Base-by-base conservation (phyloP, 2,888 invertebrate species). In the Agrypnus murinus region DNA sequence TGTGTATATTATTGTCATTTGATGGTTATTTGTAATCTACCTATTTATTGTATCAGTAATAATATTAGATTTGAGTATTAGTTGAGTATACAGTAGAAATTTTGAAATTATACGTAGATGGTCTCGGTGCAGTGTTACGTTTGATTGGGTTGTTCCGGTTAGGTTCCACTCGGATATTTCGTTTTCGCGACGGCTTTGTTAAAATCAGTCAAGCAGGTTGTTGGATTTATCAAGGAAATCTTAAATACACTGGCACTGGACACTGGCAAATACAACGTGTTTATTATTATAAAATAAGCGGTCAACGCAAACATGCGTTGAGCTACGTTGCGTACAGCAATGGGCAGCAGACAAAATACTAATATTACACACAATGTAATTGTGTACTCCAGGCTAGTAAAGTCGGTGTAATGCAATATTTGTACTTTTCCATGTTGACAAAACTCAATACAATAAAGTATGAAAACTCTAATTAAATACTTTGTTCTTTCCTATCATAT, bases 351-450 rank as follows among this genome's bases (percentile, higher is more conserved):
- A 65, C 65, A 74, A 71, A 74, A 72, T 69, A 72, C 65, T 71
- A 71, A 71, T 73, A 73, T 79, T 80, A 80, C 75, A 83, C 83
- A 83, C 82, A 83, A 83, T 83, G 81, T 82, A 82, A 83, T 85
- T 84, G 84, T 84, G 83, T 83, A 84, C 83, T 84, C 83, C 85
- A 84, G 84, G 84, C 85, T 85, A 85, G 83, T 25, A 25, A 84
- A 83, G 85, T 85, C 84, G 84, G 85, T 88, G 87, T 88, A 87
- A 86, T 87, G 87, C 88, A 88, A 88, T 88, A 88, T 88, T 88
- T 88, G 88, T 88, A 88, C 88, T 88, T 88, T 88, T 88, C 87
- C 88, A 88, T 88, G 88, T 88, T 87, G 87, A 88, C 85, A 87
- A 83, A 85, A 87, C 87, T 87, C 87, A 85, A 87, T 86, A 87